Evolutionary conservation across 2,888 invertebrate species (phyloP), one percentile per base, ranked within the genome.

Genomic region (Cerceris rybyensis): DNA sequence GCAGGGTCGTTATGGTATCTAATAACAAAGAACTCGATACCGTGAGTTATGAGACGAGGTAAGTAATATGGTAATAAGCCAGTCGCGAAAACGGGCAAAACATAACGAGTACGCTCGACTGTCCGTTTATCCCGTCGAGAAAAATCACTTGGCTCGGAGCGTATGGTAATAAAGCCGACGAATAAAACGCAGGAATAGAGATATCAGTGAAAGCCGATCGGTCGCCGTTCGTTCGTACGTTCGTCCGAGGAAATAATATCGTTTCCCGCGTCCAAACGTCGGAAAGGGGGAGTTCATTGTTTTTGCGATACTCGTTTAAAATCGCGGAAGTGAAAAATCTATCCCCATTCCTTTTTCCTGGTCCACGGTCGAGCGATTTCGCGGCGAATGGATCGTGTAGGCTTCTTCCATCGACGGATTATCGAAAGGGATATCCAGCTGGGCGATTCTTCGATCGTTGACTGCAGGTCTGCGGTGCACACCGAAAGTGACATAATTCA

Each of bases 121-220:
- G 28, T 64, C 42, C n/a, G 58, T 58, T 57, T 39, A 13, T 17
- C 46, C 17, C 39, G 58, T 71, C 11, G n/a, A 61, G 60, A 75
- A 80, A 80, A 80, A 75, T 72, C 6, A 41, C 17, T 16, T 8
- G 46, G 64, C 74, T 74, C 64, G 17, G 54, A 70, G 73, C 70
- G 73, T 73, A 79, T 67, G 80, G 82, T 85, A 83, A 83, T 85
- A 82, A 82, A 66, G 63, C 58, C 76, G 61, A 55, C 58, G 74
- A 76, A 70, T 74, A 78, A 75, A 78, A 67, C 43, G 17, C 64
- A 17, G 63, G 78, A 74, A 76, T 83, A 75, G 71, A 81, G 75
- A 82, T 85, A 83, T 82, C 83, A 85, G 82, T 83, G 83, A 85
- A 83, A 83, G 85, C 79, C 71, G 79, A 84, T 82, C 82, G 78